A percentile compares a stretch with the other conserved stretches of the same genome.
These are phyloP conservation scores for Arrhamphus sclerolepis DNA, from an alignment of 2,797 vertebrate genomes.

Conservation along the genomic window DNA sequence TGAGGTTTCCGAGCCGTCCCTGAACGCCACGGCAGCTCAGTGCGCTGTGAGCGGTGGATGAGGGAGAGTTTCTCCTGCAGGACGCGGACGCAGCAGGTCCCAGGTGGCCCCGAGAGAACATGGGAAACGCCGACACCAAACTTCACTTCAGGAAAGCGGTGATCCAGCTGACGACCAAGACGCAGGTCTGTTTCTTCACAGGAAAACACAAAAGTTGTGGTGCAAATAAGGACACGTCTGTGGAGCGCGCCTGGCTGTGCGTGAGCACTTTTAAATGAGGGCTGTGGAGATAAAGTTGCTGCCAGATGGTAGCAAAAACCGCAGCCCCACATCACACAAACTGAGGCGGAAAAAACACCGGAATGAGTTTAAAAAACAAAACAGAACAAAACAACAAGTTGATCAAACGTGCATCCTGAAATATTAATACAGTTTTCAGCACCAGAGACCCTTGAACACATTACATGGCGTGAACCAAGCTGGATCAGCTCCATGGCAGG, in stretches of 20 bases:
- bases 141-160: constrained; percentile 97
- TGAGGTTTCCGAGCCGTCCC: background rate
- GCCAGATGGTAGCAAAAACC: constrained; percentile 61
- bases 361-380: rapidly evolving
- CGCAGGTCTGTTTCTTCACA: constrained; percentile 81
- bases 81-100: constrained; percentile 74
- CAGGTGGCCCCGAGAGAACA: constrained; percentile 56
- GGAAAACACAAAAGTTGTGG: no score
- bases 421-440: no score
- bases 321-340: background rate
- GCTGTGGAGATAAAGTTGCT: constrained; percentile 31
- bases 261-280: background rate
- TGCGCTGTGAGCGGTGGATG: constrained; percentile 26
- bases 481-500: no score
- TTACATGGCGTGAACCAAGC: no score
- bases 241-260: constrained; percentile 4
- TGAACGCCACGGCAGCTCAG: constrained; percentile 37
- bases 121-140: constrained; percentile 93
- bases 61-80: constrained; percentile 36
- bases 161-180: constrained; percentile 95
- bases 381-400: rapidly evolving
- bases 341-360: background rate
- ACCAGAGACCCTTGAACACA: no score
- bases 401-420: rapidly evolving
- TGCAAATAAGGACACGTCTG: constrained; percentile 1